phyloP scores from a whole-genome alignment of 23 tunicate genomes.

The Diplosoma virens region DNA sequence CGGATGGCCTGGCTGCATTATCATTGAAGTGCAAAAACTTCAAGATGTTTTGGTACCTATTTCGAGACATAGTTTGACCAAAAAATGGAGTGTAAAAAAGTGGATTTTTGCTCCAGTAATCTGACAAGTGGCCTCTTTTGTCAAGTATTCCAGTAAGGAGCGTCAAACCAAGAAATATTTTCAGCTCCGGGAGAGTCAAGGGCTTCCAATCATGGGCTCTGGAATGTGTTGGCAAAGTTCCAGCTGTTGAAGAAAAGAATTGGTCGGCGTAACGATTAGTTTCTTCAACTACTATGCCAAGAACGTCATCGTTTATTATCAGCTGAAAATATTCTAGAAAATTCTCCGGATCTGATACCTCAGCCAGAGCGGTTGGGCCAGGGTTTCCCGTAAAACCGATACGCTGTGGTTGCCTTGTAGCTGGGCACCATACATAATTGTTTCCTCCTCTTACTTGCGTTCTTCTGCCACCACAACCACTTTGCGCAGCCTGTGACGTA shows the following conservation, averaged over 20 bases:
- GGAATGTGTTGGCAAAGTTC: slow-evolving; percentile 19
- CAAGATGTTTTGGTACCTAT: slow-evolving; percentile 4
- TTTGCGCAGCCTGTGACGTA: slow-evolving; percentile 23
- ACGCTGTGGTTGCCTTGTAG: slow-evolving; percentile 24
- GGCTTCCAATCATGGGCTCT: background rate
- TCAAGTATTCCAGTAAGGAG: slow-evolving; percentile 16
- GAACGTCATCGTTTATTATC: slow-evolving; percentile 14
- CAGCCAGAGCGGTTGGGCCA: slow-evolving; percentile 19
- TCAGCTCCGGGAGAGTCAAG: background rate
- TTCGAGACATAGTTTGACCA: slow-evolving; percentile 14
- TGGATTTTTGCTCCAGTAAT: slow-evolving; percentile 27
- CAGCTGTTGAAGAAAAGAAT: slow-evolving; percentile 15
- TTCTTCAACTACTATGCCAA: slow-evolving; percentile 6
- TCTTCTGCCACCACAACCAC: slow-evolving; percentile 2
- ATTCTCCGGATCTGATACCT: slow-evolving; percentile 5
- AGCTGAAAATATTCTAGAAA: slow-evolving; percentile 10
- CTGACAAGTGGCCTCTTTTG: slow-evolving; percentile 1
- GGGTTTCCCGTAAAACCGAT: slow-evolving; percentile 6
- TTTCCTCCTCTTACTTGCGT: slow-evolving; percentile 15
- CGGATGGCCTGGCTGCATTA: slow-evolving; percentile 16
- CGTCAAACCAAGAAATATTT: background rate
- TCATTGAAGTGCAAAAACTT: slow-evolving; percentile 20
- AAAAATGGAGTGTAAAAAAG: slow-evolving; percentile 6
- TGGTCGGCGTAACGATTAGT: slow-evolving; percentile 26
- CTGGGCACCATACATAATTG: slow-evolving; percentile 26